phyloP scores from a whole-genome alignment of 2,888 invertebrate species.

The Trypoxylon attenuatum region DNA sequence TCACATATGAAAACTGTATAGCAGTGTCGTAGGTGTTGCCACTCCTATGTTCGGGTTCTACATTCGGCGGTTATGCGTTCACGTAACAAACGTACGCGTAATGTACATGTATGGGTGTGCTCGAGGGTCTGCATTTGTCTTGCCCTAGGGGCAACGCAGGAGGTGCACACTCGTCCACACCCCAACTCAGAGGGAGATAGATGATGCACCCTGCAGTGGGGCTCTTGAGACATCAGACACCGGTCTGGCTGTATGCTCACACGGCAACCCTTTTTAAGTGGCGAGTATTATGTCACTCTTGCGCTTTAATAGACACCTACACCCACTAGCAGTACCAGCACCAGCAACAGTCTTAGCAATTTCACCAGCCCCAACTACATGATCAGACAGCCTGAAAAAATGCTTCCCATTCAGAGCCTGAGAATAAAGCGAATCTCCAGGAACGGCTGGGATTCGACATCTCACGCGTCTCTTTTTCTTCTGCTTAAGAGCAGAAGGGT shows the following conservation, averaged over 20 bases:
- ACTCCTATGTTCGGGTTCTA: no score
- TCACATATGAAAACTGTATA: no score
- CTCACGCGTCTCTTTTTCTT: constrained; percentile 30
- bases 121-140: constrained; percentile 41
- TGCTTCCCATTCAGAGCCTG: constrained; percentile 42
- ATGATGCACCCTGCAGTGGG: constrained; percentile 62
- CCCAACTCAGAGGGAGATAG: constrained; percentile 29
- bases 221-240: constrained; percentile 70
- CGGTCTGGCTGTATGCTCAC: constrained; percentile 66
- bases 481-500: no score
- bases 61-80: no score
- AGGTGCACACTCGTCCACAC: no score
- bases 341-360: no score
- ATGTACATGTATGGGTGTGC: constrained; percentile 26
- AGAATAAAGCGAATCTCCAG: constrained; percentile 33
- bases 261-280: constrained; percentile 63
- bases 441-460: constrained; percentile 15
- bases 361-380: constrained; percentile 17
- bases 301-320: constrained; percentile 67
- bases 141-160: constrained; percentile 29
- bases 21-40: no score
- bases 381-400: constrained; percentile 45
- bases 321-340: no score
- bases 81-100: constrained; percentile 5
- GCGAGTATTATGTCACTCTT: constrained; percentile 67